These are phyloP conservation scores for Eubucco bourcierii DNA, from an alignment of 2,113 vertebrate species.

Conservation along the genomic window DNA sequence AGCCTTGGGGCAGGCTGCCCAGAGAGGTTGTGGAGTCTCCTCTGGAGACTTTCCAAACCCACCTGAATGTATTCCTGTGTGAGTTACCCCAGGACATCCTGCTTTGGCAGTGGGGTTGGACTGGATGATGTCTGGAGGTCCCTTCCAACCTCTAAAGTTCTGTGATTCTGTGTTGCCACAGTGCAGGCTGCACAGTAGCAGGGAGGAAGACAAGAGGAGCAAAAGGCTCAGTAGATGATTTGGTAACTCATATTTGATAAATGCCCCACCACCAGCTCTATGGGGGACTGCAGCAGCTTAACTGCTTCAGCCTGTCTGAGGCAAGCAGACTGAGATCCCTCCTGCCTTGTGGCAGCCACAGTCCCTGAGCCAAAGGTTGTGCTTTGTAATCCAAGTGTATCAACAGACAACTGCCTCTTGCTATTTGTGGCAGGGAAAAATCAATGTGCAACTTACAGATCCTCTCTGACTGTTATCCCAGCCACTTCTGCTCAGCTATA, in stretches of 20 bases:
- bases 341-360: background rate
- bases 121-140: too few species aligned
- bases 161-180: background rate
- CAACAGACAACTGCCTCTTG: background rate
- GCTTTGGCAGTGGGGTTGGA: too few species aligned
- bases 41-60: too few species aligned
- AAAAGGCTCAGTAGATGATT: background rate
- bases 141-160: too few species aligned
- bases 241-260: constrained; percentile 18
- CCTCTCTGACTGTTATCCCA: background rate
- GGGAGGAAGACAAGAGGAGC: background rate
- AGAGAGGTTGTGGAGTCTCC: too few species aligned
- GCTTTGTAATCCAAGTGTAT: background rate
- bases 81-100: too few species aligned
- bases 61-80: too few species aligned
- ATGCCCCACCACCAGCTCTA: background rate
- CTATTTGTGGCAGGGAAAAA: constrained; percentile 7
- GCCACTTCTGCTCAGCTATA: constrained; percentile 18
- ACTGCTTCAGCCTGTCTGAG: background rate
- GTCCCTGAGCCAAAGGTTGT: background rate
- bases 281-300: background rate
- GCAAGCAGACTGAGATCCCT: background rate
- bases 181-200: background rate
- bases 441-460: background rate
- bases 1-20: too few species aligned